Evolutionary conservation across 2,888 invertebrate genomes (phyloP).

Genomic region (Xanthostigma xanthostigma): DNA sequence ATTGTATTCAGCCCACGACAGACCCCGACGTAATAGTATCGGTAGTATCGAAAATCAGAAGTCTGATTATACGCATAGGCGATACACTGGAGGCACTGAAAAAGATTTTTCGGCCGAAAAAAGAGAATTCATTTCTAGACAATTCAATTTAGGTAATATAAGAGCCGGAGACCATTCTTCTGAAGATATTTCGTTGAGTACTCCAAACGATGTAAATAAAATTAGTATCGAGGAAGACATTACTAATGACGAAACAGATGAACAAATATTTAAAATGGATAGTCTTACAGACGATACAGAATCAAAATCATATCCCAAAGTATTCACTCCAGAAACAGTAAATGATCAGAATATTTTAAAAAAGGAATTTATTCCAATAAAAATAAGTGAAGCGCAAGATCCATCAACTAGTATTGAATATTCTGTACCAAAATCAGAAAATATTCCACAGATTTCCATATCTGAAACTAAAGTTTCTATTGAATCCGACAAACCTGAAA

Average conservation of each 20-base stretch:
- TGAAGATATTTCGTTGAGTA: constrained; percentile 24
- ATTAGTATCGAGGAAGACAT: constrained; percentile 24
- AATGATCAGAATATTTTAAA: constrained; percentile 32
- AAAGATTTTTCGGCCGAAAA: constrained; percentile 19
- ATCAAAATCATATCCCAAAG: constrained; percentile 27
- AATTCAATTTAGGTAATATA: constrained; percentile 27
- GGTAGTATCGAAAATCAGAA: constrained; percentile 47
- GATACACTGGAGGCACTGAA: constrained; percentile 31
- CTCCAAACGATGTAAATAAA: constrained; percentile 14
- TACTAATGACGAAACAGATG: constrained; percentile 29
- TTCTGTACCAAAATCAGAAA: no score
- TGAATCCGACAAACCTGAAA: constrained; percentile 17
- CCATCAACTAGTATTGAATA: no score
- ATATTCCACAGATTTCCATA: no score
- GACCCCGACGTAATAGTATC: constrained; percentile 23
- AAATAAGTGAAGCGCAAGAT: no score
- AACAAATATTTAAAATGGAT: constrained; percentile 55
- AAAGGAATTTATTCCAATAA: constrained; percentile 34
- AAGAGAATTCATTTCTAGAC: constrained; percentile 26
- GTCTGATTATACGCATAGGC: constrained; percentile 48
- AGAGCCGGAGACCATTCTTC: constrained; percentile 25
- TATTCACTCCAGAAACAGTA: constrained; percentile 38
- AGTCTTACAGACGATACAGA: constrained; percentile 36
- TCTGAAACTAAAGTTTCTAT: not conserved
- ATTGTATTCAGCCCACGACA: constrained; percentile 22